A percentile compares a stretch with the other conserved stretches of the same genome.
Conservation (phyloP, 1,140 invertebrate species). For the Aphelenchoides fujianensis region DNA sequence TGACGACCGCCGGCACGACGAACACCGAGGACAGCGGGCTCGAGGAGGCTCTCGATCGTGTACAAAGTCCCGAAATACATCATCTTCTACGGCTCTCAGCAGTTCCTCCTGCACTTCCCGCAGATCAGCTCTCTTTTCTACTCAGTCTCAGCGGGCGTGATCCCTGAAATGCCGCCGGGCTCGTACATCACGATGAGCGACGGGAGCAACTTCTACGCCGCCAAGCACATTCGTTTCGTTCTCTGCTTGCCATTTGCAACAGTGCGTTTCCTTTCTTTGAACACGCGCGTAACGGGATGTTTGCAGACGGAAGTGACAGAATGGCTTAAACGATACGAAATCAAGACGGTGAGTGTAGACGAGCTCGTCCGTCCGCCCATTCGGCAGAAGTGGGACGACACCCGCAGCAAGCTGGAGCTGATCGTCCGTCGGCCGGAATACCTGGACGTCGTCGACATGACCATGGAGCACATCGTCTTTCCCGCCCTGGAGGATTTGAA, state of each 20-base stretch:
- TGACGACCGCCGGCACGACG: conserved; percentile 11
- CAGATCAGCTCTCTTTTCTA: conserved; percentile 37
- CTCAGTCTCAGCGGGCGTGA: background rate
- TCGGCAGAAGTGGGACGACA: conserved; percentile 9
- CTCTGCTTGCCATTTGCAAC: conserved; percentile 28
- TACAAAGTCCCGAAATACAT: conserved; percentile 26
- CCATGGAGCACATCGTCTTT: conserved; percentile 33
- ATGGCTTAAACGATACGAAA: conserved; percentile 35
- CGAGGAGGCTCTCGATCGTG: background rate
- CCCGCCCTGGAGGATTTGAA: conserved; percentile 19
- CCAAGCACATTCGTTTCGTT: conserved; percentile 33
- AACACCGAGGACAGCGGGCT: background rate
- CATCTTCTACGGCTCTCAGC: conserved; percentile 36
- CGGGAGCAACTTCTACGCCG: conserved; percentile 41
- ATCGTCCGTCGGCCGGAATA: conserved; percentile 26
- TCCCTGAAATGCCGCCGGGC: conserved; percentile 29
- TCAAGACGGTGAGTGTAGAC: conserved; percentile 24
- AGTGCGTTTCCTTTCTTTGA: too few species aligned
- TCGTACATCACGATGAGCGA: conserved; percentile 38
- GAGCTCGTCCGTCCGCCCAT: background rate
- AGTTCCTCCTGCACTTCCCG: conserved; percentile 33
- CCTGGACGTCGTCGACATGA: conserved; percentile 33
- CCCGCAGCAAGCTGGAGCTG: background rate
- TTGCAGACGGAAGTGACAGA: conserved; percentile 36
- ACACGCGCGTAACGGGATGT: too few species aligned